A percentile compares a stretch with the other conserved stretches of the same genome.
Conservation (phyloP, 2,113 vertebrate genomes). For the Macheiramphus alcinus region DNA sequence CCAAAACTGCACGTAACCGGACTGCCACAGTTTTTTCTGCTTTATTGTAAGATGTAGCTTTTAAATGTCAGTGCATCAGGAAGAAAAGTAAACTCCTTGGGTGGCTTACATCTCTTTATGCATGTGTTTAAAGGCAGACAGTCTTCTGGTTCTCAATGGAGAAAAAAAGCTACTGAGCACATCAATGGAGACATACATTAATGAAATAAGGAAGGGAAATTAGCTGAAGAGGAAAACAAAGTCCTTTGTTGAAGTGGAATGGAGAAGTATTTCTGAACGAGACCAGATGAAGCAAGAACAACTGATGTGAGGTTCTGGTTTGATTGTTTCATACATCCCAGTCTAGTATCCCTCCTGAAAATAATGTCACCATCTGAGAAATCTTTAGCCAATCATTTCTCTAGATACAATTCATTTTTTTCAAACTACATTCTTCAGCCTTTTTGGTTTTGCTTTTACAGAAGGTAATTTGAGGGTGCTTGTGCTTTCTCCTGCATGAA, state of each 20-base stretch:
- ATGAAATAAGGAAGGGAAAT: not conserved
- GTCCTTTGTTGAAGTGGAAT: not conserved
- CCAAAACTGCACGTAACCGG: slow-evolving; percentile 42
- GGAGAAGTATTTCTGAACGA: not conserved
- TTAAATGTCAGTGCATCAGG: slow-evolving; percentile 57
- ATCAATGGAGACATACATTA: not conserved
- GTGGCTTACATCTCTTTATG: slow-evolving; percentile 18
- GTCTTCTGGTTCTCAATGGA: slow-evolving; percentile 9
- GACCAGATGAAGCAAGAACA: not conserved
- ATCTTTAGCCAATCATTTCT: not conserved
- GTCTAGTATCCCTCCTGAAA: not conserved
- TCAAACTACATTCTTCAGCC: not conserved
- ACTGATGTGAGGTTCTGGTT: not conserved
- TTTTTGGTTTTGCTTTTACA: not conserved
- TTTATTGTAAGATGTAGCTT: slow-evolving; percentile 41
- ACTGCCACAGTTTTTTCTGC: slow-evolving; percentile 45
- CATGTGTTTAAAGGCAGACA: not conserved
- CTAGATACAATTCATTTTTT: not conserved
- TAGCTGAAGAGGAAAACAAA: not conserved
- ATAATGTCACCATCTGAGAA: not conserved
- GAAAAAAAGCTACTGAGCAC: not conserved
- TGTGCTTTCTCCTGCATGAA: not conserved
- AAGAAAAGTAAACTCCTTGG: slow-evolving; percentile 28
- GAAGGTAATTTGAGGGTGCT: not conserved
- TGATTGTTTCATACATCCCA: not conserved